Conservation (phyloP, 1,140 invertebrate genomes). For the Euwallacea fornicatus region DNA sequence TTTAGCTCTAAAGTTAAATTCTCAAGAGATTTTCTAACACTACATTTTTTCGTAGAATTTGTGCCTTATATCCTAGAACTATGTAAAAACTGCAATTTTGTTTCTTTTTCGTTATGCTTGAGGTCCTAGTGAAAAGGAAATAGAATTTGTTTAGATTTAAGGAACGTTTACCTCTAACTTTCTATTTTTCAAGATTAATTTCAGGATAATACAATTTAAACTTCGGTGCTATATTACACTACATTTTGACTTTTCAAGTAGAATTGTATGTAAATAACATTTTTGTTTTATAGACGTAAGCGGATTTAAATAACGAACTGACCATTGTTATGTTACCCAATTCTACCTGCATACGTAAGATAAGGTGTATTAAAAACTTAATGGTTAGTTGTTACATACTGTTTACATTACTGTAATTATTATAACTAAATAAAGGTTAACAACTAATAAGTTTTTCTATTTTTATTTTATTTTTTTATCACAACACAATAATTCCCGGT, state of each 20-base stretch:
- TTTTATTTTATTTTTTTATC: slow-evolving; percentile 3
- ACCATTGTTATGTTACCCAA: slow-evolving; percentile 40
- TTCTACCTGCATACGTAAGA: slow-evolving; percentile 23
- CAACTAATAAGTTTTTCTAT: background rate
- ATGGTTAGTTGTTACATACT: slow-evolving; percentile 21
- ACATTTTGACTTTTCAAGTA: background rate
- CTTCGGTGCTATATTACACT: background rate
- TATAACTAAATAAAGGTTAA: slow-evolving; percentile 9
- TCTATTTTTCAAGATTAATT: too few species aligned
- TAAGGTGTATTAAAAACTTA: slow-evolving; percentile 8
- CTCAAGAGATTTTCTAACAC: too few species aligned
- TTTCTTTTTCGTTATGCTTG: slow-evolving; percentile 46
- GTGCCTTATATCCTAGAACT: slow-evolving; percentile 9
- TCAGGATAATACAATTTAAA: background rate
- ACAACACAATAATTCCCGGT: background rate
- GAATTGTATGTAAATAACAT: background rate
- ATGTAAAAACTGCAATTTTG: slow-evolving; percentile 20
- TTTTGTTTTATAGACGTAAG: too few species aligned
- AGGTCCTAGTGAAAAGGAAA: slow-evolving; percentile 47
- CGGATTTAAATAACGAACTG: slow-evolving; percentile 7
- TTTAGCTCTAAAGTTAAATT: too few species aligned
- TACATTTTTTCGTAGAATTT: background rate
- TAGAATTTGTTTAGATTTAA: background rate
- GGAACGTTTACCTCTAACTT: too few species aligned
- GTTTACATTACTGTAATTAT: slow-evolving; percentile 15